Conservation (phyloP, 2,888 invertebrate species). For the Rutpela maculata region DNA sequence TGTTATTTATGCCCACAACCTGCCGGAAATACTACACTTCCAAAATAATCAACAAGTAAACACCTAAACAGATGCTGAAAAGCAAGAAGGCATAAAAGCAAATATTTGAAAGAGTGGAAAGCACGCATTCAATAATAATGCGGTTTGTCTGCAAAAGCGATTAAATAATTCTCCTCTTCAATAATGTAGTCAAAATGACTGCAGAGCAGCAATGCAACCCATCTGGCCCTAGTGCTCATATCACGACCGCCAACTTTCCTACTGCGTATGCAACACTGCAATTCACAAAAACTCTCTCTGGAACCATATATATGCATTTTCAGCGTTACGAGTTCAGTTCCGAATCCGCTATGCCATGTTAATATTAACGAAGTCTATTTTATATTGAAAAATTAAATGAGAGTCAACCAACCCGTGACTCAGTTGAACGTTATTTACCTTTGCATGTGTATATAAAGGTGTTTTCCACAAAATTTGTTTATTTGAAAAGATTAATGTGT, state of each 20-base stretch:
- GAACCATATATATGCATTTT: constrained; percentile 49
- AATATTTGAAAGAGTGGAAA: constrained; percentile 19
- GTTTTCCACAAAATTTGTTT: not conserved
- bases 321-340: constrained; percentile 44
- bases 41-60: not conserved
- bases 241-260: constrained; percentile 52
- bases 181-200: constrained; percentile 68
- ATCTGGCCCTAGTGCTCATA: constrained; percentile 56
- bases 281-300: constrained; percentile 39
- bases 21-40: not conserved
- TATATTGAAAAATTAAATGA: constrained; percentile 65
- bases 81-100: not conserved
- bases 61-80: not conserved
- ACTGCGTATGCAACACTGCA: constrained; percentile 40
- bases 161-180: constrained; percentile 71
- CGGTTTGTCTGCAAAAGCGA: constrained; percentile 70
- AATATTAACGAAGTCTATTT: constrained; percentile 65
- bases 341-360: constrained; percentile 53
- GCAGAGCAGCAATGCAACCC: constrained; percentile 61
- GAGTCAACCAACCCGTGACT: constrained; percentile 59
- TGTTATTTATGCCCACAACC: too few species aligned
- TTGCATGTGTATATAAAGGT: constrained; percentile 43
- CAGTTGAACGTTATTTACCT: constrained; percentile 51
- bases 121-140: constrained; percentile 67
- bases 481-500: too few species aligned